Evolutionary conservation across 2,113 vertebrate species (phyloP), one percentile per base, ranked within the genome.

Genomic region (Corvus moneduloides): DNA sequence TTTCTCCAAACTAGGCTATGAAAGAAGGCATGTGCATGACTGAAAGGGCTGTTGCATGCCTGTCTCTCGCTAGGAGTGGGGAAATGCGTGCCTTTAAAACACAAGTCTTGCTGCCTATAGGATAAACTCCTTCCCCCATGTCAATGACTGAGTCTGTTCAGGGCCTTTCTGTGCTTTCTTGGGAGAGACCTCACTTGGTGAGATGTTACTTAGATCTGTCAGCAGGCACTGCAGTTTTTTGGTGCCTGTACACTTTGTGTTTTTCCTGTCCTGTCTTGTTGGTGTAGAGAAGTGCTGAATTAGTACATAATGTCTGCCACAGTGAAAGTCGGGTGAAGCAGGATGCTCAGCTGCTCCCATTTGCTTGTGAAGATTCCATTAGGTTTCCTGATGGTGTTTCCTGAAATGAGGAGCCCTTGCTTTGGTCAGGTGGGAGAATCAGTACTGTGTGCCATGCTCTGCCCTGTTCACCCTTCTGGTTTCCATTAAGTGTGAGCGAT

Each of bases 21-120:
- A 59, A 62, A 55, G 54, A 43, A 51, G 33, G 13, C 2, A 0
- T 4, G 17, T 51, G 30, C 1, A 0, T 46, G 66, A 19, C 54
- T 33, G 13, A n/a, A 72, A 66, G 62, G 58, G 52, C 26, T 62
- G 35, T 27, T 55, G 28, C 15, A 2, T 9, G 10, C 46, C 41
- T 80, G 16, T 27, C 28, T 64, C 15, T 32, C 32, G 27, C 51
- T 33, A 16, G 35, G 19, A 54, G 51, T 4, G 30, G 39, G 33
- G 30, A 56, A 73, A 43, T 1, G 13, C 7, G 2, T 11, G 13
- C 26, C 30, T 52, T 24, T 10, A 28, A 78, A 52, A 18, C 17
- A 22, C 21, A 33, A 12, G 51, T 48, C 63, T 77, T 54, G 16
- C 33, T 62, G 48, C 58, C 41, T 43, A 1, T 18, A 67, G 55